Conservation (phyloP, 2,888 invertebrate species). For the Ophioninae sp. region DNA sequence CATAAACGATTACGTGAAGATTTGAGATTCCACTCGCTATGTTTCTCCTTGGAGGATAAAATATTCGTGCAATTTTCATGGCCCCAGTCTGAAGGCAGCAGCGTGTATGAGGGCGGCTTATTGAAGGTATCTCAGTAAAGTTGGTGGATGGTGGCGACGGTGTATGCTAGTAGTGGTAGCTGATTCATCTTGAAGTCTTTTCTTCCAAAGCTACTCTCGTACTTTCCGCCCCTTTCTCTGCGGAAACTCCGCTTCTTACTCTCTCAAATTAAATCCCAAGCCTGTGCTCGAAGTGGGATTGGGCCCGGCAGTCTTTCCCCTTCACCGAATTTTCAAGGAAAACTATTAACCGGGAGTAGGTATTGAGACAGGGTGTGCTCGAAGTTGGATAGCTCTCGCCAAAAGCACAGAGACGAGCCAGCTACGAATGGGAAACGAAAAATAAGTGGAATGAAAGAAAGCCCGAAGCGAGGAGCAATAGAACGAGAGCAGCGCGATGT, state of each 20-base stretch:
- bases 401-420: not conserved
- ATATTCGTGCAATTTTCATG: constrained; percentile 47
- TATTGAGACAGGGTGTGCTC: constrained; percentile 4
- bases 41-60: not conserved
- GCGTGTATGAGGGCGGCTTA: constrained; percentile 61
- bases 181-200: constrained; percentile 58
- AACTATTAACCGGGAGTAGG: constrained; percentile 9
- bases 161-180: not conserved
- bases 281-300: constrained; percentile 15
- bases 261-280: constrained; percentile 67
- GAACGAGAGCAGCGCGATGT: not conserved
- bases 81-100: constrained; percentile 1
- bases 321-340: constrained; percentile 12
- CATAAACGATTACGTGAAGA: constrained; percentile 15
- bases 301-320: constrained; percentile 20
- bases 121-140: constrained; percentile 57
- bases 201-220: constrained; percentile 38
- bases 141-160: not conserved
- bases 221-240: constrained; percentile 42
- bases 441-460: constrained; percentile 6
- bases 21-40: not conserved
- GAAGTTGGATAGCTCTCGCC: constrained; percentile 22
- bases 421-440: constrained; percentile 11
- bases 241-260: constrained; percentile 58
- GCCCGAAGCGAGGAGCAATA: constrained; percentile 16